phyloP scores from a whole-genome alignment of 1,140 invertebrate species.

The Polypedilum vanderplanki region DNA sequence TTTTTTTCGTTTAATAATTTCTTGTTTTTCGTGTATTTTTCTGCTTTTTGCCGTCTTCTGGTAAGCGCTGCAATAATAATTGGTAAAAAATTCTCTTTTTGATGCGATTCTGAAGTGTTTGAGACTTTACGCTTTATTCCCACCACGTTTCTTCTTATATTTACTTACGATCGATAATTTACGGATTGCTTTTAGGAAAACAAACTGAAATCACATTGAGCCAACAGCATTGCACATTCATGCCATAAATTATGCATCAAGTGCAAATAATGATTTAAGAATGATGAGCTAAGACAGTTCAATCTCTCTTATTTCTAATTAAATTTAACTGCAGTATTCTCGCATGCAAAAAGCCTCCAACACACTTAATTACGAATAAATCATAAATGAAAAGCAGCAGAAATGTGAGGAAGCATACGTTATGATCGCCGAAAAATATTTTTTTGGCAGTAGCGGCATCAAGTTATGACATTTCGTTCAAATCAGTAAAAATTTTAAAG shows the following conservation, averaged over 20 bases:
- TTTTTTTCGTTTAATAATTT: too few species aligned
- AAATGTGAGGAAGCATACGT: too few species aligned
- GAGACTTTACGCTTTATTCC: too few species aligned
- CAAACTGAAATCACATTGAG: conserved; percentile 24
- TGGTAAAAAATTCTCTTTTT: too few species aligned
- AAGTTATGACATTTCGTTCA: too few species aligned
- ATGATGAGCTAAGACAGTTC: not conserved
- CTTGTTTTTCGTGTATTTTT: too few species aligned
- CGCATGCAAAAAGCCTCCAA: not conserved
- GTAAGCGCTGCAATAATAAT: too few species aligned
- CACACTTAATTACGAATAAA: conserved; percentile 25
- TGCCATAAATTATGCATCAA: conserved; percentile 18
- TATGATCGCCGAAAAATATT: too few species aligned
- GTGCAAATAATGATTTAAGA: not conserved
- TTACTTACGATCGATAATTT: not conserved
- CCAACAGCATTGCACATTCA: not conserved
- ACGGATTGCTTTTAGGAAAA: not conserved
- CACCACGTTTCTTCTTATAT: not conserved
- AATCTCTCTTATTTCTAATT: conserved; percentile 8
- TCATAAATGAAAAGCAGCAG: not conserved
- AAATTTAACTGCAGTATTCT: conserved; percentile 20
- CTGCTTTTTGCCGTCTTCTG: too few species aligned
- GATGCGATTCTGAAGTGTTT: too few species aligned
- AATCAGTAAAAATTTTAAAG: too few species aligned
- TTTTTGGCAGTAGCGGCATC: too few species aligned